Conservation (phyloP, 1,140 invertebrate species). For the Cotesia typhae region DNA sequence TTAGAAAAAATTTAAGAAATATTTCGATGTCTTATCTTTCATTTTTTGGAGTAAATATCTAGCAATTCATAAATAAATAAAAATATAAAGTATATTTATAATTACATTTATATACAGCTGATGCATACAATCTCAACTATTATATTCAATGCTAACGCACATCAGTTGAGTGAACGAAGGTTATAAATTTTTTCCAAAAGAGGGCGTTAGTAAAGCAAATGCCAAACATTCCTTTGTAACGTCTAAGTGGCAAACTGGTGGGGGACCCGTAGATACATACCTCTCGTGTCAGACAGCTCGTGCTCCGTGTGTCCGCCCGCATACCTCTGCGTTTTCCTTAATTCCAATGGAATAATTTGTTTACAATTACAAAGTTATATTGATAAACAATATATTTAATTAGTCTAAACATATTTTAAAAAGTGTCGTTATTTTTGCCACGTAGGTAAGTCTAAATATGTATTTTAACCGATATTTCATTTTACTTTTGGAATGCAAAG, state of each 20-base stretch:
- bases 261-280: slow-evolving; percentile 39
- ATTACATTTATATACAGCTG: too few relatives aligned
- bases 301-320: slow-evolving; percentile 55
- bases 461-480: slow-evolving; percentile 31
- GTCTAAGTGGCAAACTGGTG: slow-evolving; percentile 41
- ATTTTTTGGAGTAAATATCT: too few relatives aligned
- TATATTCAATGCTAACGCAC: neutral
- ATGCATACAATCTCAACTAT: neutral
- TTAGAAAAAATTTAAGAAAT: too few relatives aligned
- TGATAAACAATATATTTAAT: slow-evolving; percentile 13
- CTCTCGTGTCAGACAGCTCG: slow-evolving; percentile 60
- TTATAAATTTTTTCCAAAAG: slow-evolving; percentile 55
- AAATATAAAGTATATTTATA: too few relatives aligned
- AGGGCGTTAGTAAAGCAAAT: slow-evolving; percentile 48
- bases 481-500: slow-evolving; percentile 40
- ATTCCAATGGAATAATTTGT: slow-evolving; percentile 56
- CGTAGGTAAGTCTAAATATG: slow-evolving; percentile 26
- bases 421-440: slow-evolving; percentile 26
- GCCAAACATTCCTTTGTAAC: slow-evolving; percentile 60
- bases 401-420: neutral
- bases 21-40: too few relatives aligned
- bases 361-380: slow-evolving; percentile 27
- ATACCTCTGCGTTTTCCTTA: slow-evolving; percentile 57
- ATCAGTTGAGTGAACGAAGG: neutral
- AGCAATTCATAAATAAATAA: too few relatives aligned